phyloP scores from a whole-genome alignment of 2,797 vertebrate genomes.

The Leptatherina wallacei region DNA sequence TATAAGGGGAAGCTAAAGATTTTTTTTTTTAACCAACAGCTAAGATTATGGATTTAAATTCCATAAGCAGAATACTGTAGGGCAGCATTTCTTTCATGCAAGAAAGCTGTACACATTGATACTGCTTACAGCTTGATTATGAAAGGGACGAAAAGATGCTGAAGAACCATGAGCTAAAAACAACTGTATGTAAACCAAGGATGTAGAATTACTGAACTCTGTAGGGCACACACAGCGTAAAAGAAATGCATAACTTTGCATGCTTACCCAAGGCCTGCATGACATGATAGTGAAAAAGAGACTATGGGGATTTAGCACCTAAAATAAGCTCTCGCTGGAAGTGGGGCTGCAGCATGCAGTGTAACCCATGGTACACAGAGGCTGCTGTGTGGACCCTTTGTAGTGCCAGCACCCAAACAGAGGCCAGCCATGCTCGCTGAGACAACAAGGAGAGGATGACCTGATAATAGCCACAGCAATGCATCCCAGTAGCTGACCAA shows the following conservation, averaged over 20 bases:
- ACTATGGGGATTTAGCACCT: constrained; percentile 29
- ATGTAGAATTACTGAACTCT: not conserved
- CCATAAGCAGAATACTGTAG: not conserved
- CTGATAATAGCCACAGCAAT: constrained; percentile 29
- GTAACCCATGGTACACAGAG: constrained; percentile 50
- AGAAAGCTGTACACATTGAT: constrained; percentile 10
- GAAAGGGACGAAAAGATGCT: not conserved
- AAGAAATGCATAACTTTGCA: not conserved
- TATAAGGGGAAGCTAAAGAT: constrained; percentile 17
- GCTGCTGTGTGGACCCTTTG: constrained; percentile 46
- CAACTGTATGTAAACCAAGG: not conserved
- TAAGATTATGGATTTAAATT: constrained; percentile 32
- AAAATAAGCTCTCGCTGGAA: constrained; percentile 44
- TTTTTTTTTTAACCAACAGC: constrained; percentile 25
- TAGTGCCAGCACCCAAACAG: constrained; percentile 51
- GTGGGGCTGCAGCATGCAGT: constrained; percentile 30
- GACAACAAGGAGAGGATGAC: constrained; percentile 46
- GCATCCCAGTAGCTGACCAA: constrained; percentile 25
- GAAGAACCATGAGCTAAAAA: not conserved
- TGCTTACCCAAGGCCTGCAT: not conserved
- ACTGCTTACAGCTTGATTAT: not conserved
- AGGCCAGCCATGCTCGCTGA: constrained; percentile 13
- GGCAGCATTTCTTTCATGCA: constrained; percentile 22
- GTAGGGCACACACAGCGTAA: not conserved
- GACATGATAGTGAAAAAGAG: constrained; percentile 14